Percentiles rank a stretch among this genome's conserved stretches.
Evolutionary conservation across 37 sponge, comb jelly and placozoan species (phyloP).

Genomic region (Beroe forskalii): DNA sequence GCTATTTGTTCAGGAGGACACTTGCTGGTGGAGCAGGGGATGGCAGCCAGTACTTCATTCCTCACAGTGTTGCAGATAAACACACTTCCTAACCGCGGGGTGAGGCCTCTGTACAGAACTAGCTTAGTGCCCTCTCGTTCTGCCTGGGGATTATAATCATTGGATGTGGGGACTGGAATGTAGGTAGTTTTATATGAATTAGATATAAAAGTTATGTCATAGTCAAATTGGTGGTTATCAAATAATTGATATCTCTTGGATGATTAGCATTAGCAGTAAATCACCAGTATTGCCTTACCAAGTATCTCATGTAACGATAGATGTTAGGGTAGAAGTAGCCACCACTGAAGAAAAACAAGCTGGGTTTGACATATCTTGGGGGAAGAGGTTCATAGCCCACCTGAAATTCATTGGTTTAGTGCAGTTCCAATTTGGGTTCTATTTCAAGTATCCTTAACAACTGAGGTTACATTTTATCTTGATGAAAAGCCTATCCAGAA

Average conservation of each 20-base stretch:
- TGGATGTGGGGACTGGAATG: background rate
- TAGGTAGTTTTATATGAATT: no score
- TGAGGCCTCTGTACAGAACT: slow-evolving; percentile 50
- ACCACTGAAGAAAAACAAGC: slow-evolving; percentile 23
- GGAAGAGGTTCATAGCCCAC: slow-evolving; percentile 50
- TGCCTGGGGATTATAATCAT: slow-evolving; percentile 22
- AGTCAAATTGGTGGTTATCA: background rate
- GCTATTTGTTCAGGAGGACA: slow-evolving; percentile 55
- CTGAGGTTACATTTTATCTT: no score
- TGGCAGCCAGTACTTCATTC: background rate
- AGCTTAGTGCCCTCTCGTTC: slow-evolving; percentile 19
- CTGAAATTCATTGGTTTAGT: background rate
- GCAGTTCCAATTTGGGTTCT: background rate
- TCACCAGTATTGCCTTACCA: no score
- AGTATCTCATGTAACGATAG: slow-evolving; percentile 29
- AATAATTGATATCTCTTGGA: no score
- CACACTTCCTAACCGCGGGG: background rate
- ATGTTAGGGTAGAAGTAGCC: slow-evolving; percentile 58
- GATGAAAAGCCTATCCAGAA: no score
- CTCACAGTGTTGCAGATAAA: slow-evolving; percentile 21
- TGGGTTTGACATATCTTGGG: background rate
- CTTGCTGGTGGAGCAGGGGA: background rate
- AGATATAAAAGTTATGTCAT: background rate
- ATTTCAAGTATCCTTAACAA: no score
- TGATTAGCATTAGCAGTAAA: no score